Evolutionary conservation across 2,113 vertebrate genomes (phyloP), one percentile per base, ranked within the genome.

Genomic region (Poicephalus meyeri): DNA sequence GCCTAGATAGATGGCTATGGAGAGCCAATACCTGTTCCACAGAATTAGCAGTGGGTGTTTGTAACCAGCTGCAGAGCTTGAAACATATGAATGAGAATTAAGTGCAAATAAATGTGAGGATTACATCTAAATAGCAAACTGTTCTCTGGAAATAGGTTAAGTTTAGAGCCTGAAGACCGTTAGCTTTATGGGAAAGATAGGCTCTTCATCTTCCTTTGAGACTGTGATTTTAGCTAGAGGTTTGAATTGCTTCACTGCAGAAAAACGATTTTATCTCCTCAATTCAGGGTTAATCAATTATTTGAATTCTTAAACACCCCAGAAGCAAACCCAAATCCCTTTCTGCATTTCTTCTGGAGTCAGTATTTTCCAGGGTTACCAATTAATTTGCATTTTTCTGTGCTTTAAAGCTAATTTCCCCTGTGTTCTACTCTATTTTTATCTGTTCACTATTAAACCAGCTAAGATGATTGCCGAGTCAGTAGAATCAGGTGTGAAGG

Each of bases 371-470:
- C 61, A 83, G 47, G 65, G 55, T 63, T 93, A 72, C 20, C 63
- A 82, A 91, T 79, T 86, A 35, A 91, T 96, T 94, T 94, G 60
- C 88, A 85, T 89, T 95, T 87, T 82, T 79, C 71, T 80, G 46
- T 70, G 91, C 73, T 76, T 81, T 94, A 84, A 85, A 95, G 72
- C 52, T 78, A 15, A 94, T 94, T 94, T 96, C 90, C 87, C 90
- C 35, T 16, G 82, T 88, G 88, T 66, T 86, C 46, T 68, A 71
- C 79, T 88, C 93, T 86, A 79, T 89, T 96, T 96, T 95, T 83
- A 47, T 74, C 87, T 77, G 64, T 28, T 93, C 63, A 35, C 0
- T 91, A 71, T 95, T 83, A 95, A 76, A 68, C 66, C 73, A 86
- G 61, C 44, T n/a, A 42, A 53, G 50, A 60, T 28, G 31, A 91